Evolutionary conservation across 64 coral and sea anemone genomes (phyloP).

Genomic region (Dendronephthya gigantea): DNA sequence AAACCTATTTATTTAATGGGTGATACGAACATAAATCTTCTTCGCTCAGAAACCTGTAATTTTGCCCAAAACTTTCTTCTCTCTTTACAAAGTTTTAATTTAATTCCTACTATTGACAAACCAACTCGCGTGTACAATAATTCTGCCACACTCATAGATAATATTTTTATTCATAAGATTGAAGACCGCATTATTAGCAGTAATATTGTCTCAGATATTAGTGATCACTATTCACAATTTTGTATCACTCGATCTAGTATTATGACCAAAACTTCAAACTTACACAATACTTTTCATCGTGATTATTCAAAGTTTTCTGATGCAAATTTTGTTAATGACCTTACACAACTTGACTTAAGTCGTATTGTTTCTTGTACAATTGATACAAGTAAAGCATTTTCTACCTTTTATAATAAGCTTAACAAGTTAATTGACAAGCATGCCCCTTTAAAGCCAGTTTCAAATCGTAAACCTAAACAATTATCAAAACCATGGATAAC

Average conservation of each 20-base stretch:
- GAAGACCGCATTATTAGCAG: constrained; percentile 13
- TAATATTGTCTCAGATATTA: neutral
- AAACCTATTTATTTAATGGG: neutral
- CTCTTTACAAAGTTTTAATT: neutral
- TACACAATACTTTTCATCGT: neutral
- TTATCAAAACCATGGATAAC: neutral
- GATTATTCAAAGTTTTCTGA: constrained; percentile 10
- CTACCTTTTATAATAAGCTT: constrained; percentile 20
- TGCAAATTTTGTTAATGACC: neutral
- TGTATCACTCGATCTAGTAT: neutral
- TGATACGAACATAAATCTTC: neutral
- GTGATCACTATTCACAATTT: too few relatives aligned
- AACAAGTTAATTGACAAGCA: constrained; percentile 30
- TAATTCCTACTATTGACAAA: constrained; percentile 23
- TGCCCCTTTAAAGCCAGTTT: constrained; percentile 14
- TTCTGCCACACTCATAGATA: constrained; percentile 38
- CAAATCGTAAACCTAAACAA: constrained; percentile 22
- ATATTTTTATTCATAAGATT: constrained; percentile 36
- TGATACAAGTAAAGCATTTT: neutral
- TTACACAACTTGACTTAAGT: neutral
- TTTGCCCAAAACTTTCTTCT: neutral
- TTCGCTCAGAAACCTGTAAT: neutral
- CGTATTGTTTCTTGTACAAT: too few relatives aligned
- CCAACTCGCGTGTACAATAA: constrained; percentile 15
- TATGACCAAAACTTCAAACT: neutral